Evolutionary conservation across 2,113 vertebrate species (phyloP), one percentile per base, ranked within the genome.

Genomic region (Chaenogobius annularis): DNA sequence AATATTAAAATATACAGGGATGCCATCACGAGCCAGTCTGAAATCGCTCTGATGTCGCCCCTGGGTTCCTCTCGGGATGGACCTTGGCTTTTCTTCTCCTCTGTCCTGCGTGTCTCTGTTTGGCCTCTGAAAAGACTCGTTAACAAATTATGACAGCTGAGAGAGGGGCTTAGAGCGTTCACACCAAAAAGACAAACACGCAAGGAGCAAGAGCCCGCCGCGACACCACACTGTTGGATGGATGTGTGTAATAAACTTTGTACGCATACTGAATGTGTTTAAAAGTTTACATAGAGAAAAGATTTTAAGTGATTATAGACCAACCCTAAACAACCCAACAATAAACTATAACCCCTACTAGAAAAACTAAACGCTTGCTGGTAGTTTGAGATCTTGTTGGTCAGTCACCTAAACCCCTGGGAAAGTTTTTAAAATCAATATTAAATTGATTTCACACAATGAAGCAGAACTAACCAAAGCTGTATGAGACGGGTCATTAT

Each of bases 71-170:
- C 90, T 87, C 86, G 88, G 88, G 92, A 88, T 86, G 79, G 87
- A 88, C 89, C 88, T 89, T 80, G 82, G 90, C 90, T 91, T 93
- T 84, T 85, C 80, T 80, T 81, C 82, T 73, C 85, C 71, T 67
- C 84, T 82, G 74, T 86, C 81, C 87, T 87, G 82, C 82, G 83
- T 78, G 80, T 86, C 85, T 90, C 81, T 88, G 87, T 87, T 85
- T 72, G 71, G 66, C 80, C 74, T 78, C 87, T 93, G 87, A 90
- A 94, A 93, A 88, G 90, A 85, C 89, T 93, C 85, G 87, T 94
- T 94, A 94, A 94, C 91, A 93, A 93, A 93, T 94, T 93, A 94
- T 94, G 93, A 94, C 93, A 94, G 92, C 93, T 93, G 92, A 90
- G 91, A 87, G 90, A 92, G 86, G 81, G 87, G 88, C 89, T 87